Percentiles rank a stretch among this genome's conserved stretches.
Conservation (phyloP, 2,113 vertebrate species). For the Corapipo altera region DNA sequence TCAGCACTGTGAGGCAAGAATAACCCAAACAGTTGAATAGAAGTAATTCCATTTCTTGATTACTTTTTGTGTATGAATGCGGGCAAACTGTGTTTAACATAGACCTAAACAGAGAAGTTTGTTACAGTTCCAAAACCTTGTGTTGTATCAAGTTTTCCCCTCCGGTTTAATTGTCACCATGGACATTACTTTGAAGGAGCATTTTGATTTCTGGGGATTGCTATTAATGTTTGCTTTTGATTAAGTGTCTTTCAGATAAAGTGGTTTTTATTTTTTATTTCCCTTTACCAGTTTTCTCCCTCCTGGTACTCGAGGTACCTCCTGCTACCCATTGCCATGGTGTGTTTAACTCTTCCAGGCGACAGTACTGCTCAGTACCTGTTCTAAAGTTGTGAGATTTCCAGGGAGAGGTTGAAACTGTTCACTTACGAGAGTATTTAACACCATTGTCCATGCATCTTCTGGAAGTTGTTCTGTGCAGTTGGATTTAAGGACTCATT, state of each 20-base stretch:
- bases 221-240: neutral
- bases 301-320: neutral
- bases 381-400: neutral
- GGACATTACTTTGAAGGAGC: neutral
- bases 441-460: neutral
- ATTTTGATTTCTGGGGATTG: neutral
- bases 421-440: rapidly evolving
- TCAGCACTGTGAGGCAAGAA: neutral
- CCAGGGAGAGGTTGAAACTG: neutral
- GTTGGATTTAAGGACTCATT: neutral
- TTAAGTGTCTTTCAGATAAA: neutral
- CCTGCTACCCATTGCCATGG: rapidly evolving
- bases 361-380: neutral
- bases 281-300: neutral
- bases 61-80: neutral
- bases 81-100: neutral
- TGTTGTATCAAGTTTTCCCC: neutral
- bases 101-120: neutral
- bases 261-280: neutral
- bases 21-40: neutral
- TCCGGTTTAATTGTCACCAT: neutral
- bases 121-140: neutral
- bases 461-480: neutral
- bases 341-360: neutral
- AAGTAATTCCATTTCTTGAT: neutral